These are phyloP conservation scores for Tenrec ecaudatus DNA, from an alignment of 2,113 vertebrate genomes.

Conservation along the genomic window DNA sequence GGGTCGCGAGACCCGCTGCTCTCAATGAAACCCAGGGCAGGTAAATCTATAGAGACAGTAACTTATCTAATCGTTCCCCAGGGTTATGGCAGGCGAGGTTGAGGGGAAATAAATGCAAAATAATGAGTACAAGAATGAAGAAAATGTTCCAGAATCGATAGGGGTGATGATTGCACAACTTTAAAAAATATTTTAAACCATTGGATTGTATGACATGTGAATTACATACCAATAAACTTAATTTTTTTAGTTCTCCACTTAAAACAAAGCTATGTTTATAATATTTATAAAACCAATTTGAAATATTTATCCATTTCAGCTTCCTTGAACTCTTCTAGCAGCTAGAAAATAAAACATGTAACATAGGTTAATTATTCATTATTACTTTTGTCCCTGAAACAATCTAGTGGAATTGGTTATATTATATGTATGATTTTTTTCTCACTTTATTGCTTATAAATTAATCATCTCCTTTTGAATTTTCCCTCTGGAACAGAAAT, in stretches of 20 bases:
- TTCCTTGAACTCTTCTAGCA: not conserved
- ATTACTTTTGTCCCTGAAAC: not conserved
- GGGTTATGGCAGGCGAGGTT: no score
- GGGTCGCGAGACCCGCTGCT: no score
- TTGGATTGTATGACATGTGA: no score
- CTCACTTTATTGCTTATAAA: not conserved
- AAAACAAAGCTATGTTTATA: constrained; percentile 2
- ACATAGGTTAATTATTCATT: not conserved
- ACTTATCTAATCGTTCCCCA: no score
- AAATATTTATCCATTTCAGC: not conserved
- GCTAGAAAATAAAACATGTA: not conserved
- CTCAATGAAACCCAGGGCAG: no score
- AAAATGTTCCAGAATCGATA: no score
- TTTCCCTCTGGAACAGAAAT: not conserved
- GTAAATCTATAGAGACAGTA: no score
- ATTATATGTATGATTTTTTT: not conserved
- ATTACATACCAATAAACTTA: no score
- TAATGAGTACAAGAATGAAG: no score
- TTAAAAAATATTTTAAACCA: no score
- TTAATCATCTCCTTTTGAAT: not conserved
- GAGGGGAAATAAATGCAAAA: no score
- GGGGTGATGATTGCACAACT: no score
- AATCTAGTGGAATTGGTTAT: not conserved
- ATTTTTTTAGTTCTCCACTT: not conserved
- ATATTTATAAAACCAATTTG: constrained; percentile 13